Percentiles rank a stretch among this genome's conserved stretches.
Conservation (phyloP, 2,888 invertebrate genomes). For the Eledona agricola region DNA sequence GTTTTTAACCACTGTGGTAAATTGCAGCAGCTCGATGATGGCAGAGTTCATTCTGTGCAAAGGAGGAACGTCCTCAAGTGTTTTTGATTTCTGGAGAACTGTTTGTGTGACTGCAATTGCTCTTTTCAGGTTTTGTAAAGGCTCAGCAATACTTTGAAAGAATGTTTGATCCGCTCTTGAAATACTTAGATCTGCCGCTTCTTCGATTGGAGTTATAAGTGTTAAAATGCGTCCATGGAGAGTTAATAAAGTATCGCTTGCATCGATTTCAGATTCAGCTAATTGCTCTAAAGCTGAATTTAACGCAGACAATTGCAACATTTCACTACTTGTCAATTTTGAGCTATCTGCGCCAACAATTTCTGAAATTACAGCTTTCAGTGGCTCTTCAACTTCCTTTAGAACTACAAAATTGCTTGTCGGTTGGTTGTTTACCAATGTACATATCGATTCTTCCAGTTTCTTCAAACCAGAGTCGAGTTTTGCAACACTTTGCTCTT, state of each 20-base stretch:
- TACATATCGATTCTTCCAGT: constrained; percentile 43
- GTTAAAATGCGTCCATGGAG: constrained; percentile 6
- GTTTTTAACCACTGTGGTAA: constrained; percentile 51
- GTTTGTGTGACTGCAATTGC: constrained; percentile 51
- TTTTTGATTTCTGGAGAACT: constrained; percentile 46
- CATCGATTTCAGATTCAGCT: constrained; percentile 29
- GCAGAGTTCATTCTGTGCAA: constrained; percentile 51
- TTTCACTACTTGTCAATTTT: constrained; percentile 43
- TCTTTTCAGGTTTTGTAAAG: constrained; percentile 48
- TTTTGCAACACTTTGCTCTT: constrained; percentile 14
- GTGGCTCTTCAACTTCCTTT: constrained; percentile 52
- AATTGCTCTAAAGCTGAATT: constrained; percentile 44
- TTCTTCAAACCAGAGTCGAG: constrained; percentile 41
- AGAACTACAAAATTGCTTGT: constrained; percentile 45
- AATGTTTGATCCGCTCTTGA: constrained; percentile 39
- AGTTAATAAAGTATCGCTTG: constrained; percentile 10
- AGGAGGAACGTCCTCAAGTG: constrained; percentile 46
- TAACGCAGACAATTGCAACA: constrained; percentile 47
- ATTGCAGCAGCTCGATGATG: constrained; percentile 51
- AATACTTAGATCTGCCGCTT: constrained; percentile 6
- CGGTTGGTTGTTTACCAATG: constrained; percentile 38
- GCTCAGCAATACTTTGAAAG: constrained; percentile 42
- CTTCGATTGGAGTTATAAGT: constrained; percentile 5
- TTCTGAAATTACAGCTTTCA: constrained; percentile 47
- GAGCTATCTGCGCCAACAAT: constrained; percentile 39